Evolutionary conservation across 2,797 vertebrate species (phyloP).

Genomic region (Pyrrhura leucotis): DNA sequence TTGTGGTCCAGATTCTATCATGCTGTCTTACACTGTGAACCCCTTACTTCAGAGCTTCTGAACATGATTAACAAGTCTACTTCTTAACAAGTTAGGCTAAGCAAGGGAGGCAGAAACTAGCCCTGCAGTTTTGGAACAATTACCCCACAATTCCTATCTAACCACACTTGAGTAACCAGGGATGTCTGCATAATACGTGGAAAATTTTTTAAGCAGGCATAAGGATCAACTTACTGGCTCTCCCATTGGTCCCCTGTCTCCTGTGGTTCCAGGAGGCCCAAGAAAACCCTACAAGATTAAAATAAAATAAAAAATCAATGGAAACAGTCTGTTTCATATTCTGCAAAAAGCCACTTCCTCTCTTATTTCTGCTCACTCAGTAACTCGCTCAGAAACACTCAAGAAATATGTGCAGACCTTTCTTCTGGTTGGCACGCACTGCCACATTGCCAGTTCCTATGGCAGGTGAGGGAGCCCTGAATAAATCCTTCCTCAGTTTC

Average conservation of each 20-base stretch:
- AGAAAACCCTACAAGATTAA: slow-evolving; percentile 82
- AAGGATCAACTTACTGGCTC: slow-evolving; percentile 87
- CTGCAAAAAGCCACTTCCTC: neutral
- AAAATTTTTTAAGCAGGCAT: slow-evolving; percentile 17
- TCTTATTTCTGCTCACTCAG: neutral
- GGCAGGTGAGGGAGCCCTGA: neutral
- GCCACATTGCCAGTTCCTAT: neutral
- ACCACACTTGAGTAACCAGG: neutral
- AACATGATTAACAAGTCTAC: neutral
- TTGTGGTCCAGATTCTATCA: neutral
- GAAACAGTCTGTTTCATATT: slow-evolving; percentile 26
- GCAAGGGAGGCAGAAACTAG: neutral
- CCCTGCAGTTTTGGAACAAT: neutral
- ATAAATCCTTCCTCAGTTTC: neutral
- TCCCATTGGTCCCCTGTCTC: slow-evolving; percentile 87
- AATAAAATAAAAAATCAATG: slow-evolving; percentile 40
- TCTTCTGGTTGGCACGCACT: neutral
- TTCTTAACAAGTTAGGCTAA: neutral
- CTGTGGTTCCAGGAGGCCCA: slow-evolving; percentile 84
- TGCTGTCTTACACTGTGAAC: neutral
- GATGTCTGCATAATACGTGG: neutral
- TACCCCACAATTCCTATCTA: neutral
- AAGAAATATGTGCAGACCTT: neutral
- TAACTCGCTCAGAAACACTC: neutral
- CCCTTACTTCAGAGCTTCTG: neutral